Base-by-base conservation (phyloP, 2,888 invertebrate species). In the Silvanus unidentatus region DNA sequence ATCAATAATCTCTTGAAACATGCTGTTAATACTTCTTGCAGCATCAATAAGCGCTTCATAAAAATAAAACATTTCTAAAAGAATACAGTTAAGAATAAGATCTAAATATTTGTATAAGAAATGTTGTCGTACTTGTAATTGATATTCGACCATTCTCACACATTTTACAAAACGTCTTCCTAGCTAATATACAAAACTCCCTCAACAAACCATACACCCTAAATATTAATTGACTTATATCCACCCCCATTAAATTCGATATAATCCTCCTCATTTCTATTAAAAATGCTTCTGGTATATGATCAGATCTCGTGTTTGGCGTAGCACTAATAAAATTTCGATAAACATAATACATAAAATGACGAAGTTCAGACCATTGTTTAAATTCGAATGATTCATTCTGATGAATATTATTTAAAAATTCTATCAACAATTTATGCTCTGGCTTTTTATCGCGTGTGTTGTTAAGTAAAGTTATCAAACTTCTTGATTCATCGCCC, bases 11-110 rank as follows among this genome's bases (percentile, higher is more conserved):
- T 80, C 78, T 49, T 75, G 72, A 43, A 84, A 72, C 56, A 80
- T 72, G 42, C 77, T 75, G 38, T 78, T 72, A 55, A 81, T 71
- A 53, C 76, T 75, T 52, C 74, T 73, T 16, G 82, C 78, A 39
- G 82, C 81, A 36, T 74, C 69, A 60, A 81, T 77, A 51, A 83
- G 71, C 50, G 78, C 78, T 58, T 77, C 76, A 62, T 82, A 84
- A 54, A 79, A 79, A 53, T 79, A 78, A 54, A 82, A 70, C 50
- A 83, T 69, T 57, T 76, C 77, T 78, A 52, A 39, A 65, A 59
- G 37, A 44, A 55, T 28, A 39, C 28, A 6, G 6, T 6, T 9
- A 28, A 22, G 8, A 15, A 12, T 9, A 38, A 34, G 22, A 37
- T 5, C 29, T 6, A 4, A 16, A 41, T 32, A 42, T 22, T 22